These are phyloP conservation scores for Ptychochromis oligacanthus DNA, from an alignment of 2,113 vertebrate species.

Conservation along the genomic window DNA sequence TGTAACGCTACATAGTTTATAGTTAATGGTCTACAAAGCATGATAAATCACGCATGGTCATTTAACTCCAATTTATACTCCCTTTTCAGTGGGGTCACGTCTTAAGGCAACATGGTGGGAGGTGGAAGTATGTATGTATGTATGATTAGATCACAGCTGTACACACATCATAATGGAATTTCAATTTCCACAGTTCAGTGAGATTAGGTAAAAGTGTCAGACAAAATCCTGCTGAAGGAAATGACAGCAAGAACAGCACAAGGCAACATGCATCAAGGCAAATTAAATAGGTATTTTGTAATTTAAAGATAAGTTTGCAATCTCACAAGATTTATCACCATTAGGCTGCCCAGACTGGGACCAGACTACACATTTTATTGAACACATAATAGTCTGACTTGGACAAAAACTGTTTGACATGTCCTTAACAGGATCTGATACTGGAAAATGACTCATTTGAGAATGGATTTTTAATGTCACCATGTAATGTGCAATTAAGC, in stretches of 20 bases:
- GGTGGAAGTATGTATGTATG: conserved; percentile 16
- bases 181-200: conserved; percentile 20
- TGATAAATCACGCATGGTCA: not conserved
- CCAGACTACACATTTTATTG: not conserved
- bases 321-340: not conserved
- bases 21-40: conserved; percentile 5
- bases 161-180: conserved; percentile 30
- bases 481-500: not conserved
- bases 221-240: not conserved
- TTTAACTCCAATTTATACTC: conserved; percentile 19
- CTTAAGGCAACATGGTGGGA: not conserved
- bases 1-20: not conserved
- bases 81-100: not conserved
- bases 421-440: not conserved
- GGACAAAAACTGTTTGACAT: not conserved
- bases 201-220: conserved; percentile 11
- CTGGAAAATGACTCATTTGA: not conserved
- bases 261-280: not conserved
- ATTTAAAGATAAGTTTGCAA: not conserved
- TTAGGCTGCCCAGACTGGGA: not conserved
- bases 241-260: not conserved
- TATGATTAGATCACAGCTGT: conserved; percentile 44
- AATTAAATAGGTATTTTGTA: not conserved
- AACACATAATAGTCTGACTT: not conserved
- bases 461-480: not conserved